These are phyloP conservation scores for Microcebus murinus DNA, from an alignment of 2,113 vertebrate species.

Conservation along the genomic window DNA sequence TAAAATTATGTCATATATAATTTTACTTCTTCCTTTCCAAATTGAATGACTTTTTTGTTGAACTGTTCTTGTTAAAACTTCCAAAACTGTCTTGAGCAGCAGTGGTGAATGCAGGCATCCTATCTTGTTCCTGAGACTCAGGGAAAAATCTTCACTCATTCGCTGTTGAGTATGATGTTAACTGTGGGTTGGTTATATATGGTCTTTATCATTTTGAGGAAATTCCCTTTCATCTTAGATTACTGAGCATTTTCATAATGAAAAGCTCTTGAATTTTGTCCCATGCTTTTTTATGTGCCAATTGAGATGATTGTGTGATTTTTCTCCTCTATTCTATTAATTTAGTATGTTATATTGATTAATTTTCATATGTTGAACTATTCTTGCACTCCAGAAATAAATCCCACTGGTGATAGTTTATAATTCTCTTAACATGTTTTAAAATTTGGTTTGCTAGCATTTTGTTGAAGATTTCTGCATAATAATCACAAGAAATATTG, in stretches of 20 bases:
- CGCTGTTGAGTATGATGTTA: not conserved
- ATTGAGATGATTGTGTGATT: not conserved
- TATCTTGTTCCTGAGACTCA: not conserved
- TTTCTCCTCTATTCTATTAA: not conserved
- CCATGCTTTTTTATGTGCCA: not conserved
- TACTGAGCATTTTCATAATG: not conserved
- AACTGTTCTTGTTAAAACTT: not conserved
- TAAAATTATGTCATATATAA: not conserved
- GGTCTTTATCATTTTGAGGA: not conserved
- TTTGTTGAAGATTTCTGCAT: not conserved
- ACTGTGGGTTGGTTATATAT: not conserved
- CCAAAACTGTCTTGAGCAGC: not conserved
- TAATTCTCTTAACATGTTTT: not conserved
- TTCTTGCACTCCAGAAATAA: not conserved
- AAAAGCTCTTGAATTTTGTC: not conserved
- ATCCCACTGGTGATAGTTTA: not conserved
- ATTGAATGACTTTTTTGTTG: not conserved
- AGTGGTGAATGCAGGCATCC: not conserved
- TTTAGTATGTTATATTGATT: not conserved
- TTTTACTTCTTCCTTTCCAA: not conserved
- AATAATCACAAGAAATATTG: not conserved
- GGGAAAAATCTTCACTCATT: not conserved
- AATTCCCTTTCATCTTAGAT: not conserved
- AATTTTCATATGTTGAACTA: not conserved
- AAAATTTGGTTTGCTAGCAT: not conserved